phyloP scores from a whole-genome alignment of 1,140 invertebrate species.

The Cardiocondyla obscurior region DNA sequence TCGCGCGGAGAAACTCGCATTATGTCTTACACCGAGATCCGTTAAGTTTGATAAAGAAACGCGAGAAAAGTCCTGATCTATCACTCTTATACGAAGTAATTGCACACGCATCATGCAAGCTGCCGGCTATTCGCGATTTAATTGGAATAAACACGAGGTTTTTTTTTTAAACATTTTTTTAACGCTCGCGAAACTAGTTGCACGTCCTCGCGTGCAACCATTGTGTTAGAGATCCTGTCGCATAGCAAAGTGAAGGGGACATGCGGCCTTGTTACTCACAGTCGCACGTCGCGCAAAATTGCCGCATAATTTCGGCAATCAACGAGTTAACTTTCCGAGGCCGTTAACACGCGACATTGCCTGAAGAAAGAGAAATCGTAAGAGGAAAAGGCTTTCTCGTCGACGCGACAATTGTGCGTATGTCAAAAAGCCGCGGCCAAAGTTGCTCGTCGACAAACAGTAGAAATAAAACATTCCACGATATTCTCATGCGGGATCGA shows the following conservation, averaged over 20 bases:
- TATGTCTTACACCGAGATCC: not conserved
- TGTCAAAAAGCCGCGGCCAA: not conserved
- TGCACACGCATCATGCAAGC: too few relatives aligned
- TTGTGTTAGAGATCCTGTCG: constrained; percentile 33
- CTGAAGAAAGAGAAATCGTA: constrained; percentile 40
- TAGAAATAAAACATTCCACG: not conserved
- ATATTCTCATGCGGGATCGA: not conserved
- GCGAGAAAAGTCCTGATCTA: not conserved
- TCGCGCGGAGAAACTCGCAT: not conserved
- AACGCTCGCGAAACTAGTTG: constrained; percentile 9
- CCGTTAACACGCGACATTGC: not conserved
- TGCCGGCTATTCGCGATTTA: not conserved
- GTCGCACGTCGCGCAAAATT: not conserved
- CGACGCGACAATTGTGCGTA: not conserved
- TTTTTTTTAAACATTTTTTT: too few relatives aligned
- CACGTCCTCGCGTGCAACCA: constrained; percentile 3
- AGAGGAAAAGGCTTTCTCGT: constrained; percentile 23
- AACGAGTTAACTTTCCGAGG: not conserved
- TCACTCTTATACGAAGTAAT: not conserved
- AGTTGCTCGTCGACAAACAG: not conserved
- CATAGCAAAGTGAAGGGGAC: constrained; percentile 46
- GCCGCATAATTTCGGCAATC: constrained; percentile 32
- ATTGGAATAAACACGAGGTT: not conserved
- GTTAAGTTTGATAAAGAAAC: not conserved
- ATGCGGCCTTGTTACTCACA: constrained; percentile 27